Evolutionary conservation across 1,140 invertebrate species (phyloP).

Genomic region (Drosophila subobscura): DNA sequence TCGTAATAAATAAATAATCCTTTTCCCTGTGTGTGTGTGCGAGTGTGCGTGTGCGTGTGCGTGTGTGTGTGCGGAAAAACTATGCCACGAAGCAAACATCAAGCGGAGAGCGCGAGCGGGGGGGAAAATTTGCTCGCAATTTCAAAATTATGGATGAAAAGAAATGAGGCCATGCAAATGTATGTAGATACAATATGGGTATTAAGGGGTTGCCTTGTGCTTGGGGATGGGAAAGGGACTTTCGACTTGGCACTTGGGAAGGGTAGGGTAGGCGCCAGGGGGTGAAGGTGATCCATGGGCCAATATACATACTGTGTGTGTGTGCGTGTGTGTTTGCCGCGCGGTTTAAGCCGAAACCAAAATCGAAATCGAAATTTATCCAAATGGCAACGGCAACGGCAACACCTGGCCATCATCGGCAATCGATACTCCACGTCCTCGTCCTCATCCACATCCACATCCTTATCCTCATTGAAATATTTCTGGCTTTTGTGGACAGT

Average conservation of each 20-base stretch:
- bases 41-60: constrained; percentile 17
- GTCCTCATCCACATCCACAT: background rate
- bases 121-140: constrained; percentile 76
- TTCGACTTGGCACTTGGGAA: background rate
- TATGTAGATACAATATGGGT: constrained; percentile 56
- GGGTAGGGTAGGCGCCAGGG: constrained; percentile 24
- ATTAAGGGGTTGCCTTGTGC: constrained; percentile 32
- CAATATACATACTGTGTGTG: constrained; percentile 15
- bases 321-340: background rate
- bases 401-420: constrained; percentile 40
- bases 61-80: constrained; percentile 53
- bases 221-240: constrained; percentile 2
- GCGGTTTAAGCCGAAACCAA: constrained; percentile 9
- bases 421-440: constrained; percentile 20
- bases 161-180: constrained; percentile 78
- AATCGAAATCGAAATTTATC: background rate
- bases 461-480: no score
- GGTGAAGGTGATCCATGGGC: constrained; percentile 3
- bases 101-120: constrained; percentile 1
- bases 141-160: constrained; percentile 68
- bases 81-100: constrained; percentile 33
- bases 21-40: constrained; percentile 47
- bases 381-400: constrained; percentile 1
- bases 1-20: constrained; percentile 81
- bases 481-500: constrained; percentile 23